Percentiles rank a stretch among this genome's conserved stretches.
Conservation (phyloP, 2,113 vertebrate genomes). For the Actinemys pallida region DNA sequence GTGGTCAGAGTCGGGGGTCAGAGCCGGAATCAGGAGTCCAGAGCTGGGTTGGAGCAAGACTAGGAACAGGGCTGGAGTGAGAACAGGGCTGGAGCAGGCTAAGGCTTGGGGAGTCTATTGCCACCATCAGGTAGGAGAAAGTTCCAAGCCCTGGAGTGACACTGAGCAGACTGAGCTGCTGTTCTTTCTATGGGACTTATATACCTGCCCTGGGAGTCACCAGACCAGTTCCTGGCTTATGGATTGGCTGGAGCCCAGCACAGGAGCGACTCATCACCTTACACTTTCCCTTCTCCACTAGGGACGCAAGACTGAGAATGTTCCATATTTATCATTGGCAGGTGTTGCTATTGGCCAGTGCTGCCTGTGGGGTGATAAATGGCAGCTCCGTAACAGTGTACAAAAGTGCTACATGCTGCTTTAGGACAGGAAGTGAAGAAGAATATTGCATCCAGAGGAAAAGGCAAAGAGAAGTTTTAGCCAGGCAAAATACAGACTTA, state of each 20-base stretch:
- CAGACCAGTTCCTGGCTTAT: neutral
- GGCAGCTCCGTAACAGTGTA: neutral
- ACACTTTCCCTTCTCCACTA: neutral
- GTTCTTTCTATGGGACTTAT: neutral
- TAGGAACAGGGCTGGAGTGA: neutral
- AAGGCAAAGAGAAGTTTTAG: neutral
- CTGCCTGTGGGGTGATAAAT: neutral
- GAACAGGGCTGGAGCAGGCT: neutral
- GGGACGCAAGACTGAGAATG: accelerated
- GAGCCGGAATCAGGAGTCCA: neutral
- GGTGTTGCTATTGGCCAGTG: neutral
- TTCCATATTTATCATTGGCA: accelerated
- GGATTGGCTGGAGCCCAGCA: neutral
- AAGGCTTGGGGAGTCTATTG: neutral
- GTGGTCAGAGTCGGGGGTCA: neutral
- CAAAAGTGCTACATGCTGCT: neutral
- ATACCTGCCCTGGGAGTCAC: neutral
- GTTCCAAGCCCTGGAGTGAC: neutral
- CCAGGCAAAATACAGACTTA: neutral
- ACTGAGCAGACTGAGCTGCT: neutral
- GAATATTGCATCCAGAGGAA: neutral
- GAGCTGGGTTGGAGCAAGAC: neutral
- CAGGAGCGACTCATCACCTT: neutral
- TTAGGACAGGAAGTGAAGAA: neutral
- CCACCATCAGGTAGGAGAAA: neutral